Conservation (phyloP, 2,888 invertebrate genomes). For the Polyommatus iphigenia region DNA sequence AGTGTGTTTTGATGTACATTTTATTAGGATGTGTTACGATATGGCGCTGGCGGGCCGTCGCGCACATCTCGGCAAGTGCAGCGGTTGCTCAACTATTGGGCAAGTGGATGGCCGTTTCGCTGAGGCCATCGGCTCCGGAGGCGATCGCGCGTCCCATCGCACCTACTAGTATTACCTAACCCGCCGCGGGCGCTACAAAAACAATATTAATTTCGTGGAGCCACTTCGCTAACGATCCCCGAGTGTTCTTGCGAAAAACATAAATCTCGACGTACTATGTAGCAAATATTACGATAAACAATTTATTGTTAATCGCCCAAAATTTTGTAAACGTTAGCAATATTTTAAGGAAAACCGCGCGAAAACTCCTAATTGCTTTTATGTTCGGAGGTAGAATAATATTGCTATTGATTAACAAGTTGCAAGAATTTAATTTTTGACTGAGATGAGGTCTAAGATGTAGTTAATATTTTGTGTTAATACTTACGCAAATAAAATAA, state of each 20-base stretch:
- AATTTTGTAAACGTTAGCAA: neutral
- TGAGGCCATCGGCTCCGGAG: slow-evolving; percentile 69
- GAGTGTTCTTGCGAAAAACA: slow-evolving; percentile 37
- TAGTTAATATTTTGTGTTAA: neutral
- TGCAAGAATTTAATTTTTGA: neutral
- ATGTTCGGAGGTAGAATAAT: neutral
- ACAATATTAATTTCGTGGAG: slow-evolving; percentile 61
- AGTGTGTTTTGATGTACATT: slow-evolving; percentile 39
- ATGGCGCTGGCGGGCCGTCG: slow-evolving; percentile 52
- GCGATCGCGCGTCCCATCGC: slow-evolving; percentile 67
- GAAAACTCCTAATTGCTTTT: neutral
- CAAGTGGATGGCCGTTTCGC: slow-evolving; percentile 61
- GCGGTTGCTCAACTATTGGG: slow-evolving; percentile 75
- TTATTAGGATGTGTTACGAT: slow-evolving; percentile 50
- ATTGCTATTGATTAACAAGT: neutral
- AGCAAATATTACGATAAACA: neutral
- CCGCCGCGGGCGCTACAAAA: slow-evolving; percentile 63
- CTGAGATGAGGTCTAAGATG: neutral
- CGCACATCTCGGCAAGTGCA: slow-evolving; percentile 74
- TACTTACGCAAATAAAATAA: neutral
- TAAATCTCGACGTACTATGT: neutral
- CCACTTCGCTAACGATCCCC: slow-evolving; percentile 53
- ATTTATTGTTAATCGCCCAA: neutral
- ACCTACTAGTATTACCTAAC: slow-evolving; percentile 63
- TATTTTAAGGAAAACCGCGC: neutral